Evolutionary conservation across 2,797 vertebrate species (phyloP).

Genomic region (Balearica regulorum): DNA sequence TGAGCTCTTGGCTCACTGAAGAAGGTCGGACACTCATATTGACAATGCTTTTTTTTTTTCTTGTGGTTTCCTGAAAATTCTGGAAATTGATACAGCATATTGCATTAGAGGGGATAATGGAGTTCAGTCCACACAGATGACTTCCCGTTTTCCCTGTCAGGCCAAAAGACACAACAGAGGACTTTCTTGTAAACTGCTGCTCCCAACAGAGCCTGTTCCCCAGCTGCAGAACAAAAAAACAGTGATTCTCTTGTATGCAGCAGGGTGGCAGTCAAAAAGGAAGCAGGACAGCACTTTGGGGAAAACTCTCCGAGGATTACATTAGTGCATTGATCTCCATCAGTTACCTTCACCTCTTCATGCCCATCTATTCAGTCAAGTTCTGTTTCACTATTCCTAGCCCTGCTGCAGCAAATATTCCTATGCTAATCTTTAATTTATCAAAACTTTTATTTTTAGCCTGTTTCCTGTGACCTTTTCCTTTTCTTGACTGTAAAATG

Average conservation of each 20-base stretch:
- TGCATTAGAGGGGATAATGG: neutral
- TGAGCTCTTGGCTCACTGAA: neutral
- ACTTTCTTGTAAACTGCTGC: neutral
- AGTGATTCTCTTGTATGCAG: neutral
- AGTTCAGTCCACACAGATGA: neutral
- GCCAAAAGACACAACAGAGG: neutral
- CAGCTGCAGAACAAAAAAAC: neutral
- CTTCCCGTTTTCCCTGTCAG: neutral
- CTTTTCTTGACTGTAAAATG: neutral
- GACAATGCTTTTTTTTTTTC: neutral
- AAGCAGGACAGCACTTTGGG: neutral
- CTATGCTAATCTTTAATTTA: neutral
- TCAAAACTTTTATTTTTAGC: neutral
- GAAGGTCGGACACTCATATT: neutral
- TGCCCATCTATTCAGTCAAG: neutral
- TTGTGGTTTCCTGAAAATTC: neutral
- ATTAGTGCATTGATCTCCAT: neutral
- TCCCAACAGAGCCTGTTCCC: neutral
- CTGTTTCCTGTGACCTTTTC: neutral
- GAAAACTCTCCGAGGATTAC: neutral
- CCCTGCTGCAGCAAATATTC: neutral
- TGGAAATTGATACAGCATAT: neutral
- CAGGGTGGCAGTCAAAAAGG: neutral
- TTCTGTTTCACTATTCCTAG: neutral
- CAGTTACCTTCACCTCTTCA: neutral